Evolutionary conservation across 2,113 vertebrate species (phyloP), one percentile per base, ranked within the genome.

Genomic region (Spea multiplicata): DNA sequence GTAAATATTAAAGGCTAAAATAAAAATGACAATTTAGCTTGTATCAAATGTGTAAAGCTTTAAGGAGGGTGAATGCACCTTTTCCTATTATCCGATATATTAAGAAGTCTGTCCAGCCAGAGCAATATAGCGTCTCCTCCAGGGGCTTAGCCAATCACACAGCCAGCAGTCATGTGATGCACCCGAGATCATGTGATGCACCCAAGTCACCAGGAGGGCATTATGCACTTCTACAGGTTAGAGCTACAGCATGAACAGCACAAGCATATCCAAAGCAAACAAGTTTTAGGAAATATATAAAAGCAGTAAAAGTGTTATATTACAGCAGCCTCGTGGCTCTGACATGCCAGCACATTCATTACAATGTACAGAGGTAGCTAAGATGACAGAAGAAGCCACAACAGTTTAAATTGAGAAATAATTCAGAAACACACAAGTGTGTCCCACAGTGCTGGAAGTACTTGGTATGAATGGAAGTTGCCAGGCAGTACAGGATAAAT

Each of bases 401-500:
- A 46, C 17, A 14, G 8, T 53, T 7, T 16, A 64, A 30, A n/a
- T 52, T 44, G 12, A 44, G 10, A 6, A 44, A 68, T 49, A 30
- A 73, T 30, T 66, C 65, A 44, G 59, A 71, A 74, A 61, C 49
- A 64, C 6, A 80, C 44, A 89, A 86, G 53, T 66, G 64, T 68
- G 71, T 50, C 12, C 59, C 88, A 86, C 92, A 94, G 92, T 93
- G 91, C 86, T 93, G 92, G 83, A 90, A 95, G 94, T 98, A 99
- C 97, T 97, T 98, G 96, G 91, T 98, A 98, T 91, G 95, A 95
- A 93, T 97, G 94, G 90, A 96, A 93, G 92, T 91, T 94, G 92
- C 95, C 93, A 90, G 94, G 89, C 87, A 93, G 93, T 93, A 90
- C 91, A 88, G 91, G 91, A 89, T 91, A 89, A 90, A 94, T 93